Evolutionary conservation across 2,797 vertebrate genomes (phyloP), one percentile per base, ranked within the genome.

Genomic region (Aselliscus stoliczkanus): DNA sequence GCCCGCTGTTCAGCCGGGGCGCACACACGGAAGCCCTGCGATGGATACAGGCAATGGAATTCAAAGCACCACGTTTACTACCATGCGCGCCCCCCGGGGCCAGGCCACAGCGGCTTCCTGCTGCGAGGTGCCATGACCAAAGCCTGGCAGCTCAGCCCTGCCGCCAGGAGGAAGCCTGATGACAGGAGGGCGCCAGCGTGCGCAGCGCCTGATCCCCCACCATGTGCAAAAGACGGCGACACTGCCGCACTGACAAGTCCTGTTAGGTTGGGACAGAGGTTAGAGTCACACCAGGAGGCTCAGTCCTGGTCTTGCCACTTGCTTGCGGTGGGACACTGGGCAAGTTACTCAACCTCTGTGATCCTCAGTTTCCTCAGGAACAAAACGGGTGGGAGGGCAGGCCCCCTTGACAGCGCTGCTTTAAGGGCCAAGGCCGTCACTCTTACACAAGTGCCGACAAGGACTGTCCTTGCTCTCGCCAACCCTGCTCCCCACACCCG

Each of bases 101-200:
- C 18, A 4, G 20, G 29, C 12, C 47, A 47, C 27, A 67, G 15
- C 0, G 9, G 50, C 8, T 27, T 56, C 82, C 14, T 62, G 12
- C 29, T n/a, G 11, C 37, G 21, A 34, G 27, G 42, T 0, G 7
- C 34, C 15, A 7, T 1, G 2, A 58, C 20, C 29, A 34, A 31
- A 60, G 25, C n/a, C 1, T 0, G 20, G 27, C 42, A 42, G 42
- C 42, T 42, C 37, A 50, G 5, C 4, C 5, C 20, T 23, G 7
- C 12, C 4, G 6, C 37, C 2, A 2, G 37, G 44, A 60, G 62
- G 39, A 58, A 37, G 47, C 31, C 14, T 23, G 1, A 6, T 7
- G n/a, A 9, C 17, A 14, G 17, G 21, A 0, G 1, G 5, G 1
- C 0, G 3, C 4, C 9, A 8, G 2, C 0, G 0, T 0, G 0